A percentile compares a stretch with the other conserved stretches of the same genome.
phyloP scores from a whole-genome alignment of 2,113 vertebrate species.

The Macheiramphus alcinus region DNA sequence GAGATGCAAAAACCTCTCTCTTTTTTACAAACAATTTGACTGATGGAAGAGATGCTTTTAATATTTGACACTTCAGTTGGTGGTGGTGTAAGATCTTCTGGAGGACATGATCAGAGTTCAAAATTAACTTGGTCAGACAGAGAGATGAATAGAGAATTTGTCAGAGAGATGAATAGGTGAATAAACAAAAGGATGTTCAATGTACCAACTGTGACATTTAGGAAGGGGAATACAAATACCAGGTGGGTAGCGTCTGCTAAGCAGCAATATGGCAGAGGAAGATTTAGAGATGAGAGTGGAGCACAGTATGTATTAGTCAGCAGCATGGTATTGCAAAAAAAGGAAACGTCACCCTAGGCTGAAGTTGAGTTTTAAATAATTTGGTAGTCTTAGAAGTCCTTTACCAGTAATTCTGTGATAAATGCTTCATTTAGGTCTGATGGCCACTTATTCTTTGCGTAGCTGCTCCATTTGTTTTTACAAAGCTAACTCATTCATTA shows the following conservation, averaged over 20 bases:
- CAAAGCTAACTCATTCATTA: neutral
- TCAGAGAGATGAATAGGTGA: neutral
- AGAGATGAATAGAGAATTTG: neutral
- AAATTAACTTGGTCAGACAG: neutral
- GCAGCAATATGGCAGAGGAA: neutral
- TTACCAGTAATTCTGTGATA: neutral
- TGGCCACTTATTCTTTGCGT: neutral
- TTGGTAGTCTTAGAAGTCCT: neutral
- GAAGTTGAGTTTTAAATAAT: neutral
- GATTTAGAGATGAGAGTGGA: neutral
- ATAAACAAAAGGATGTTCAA: neutral
- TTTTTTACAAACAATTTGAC: neutral
- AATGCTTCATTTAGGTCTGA: neutral
- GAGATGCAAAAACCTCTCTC: neutral
- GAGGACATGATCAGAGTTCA: neutral
- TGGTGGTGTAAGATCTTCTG: neutral
- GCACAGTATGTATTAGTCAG: neutral
- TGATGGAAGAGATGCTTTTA: neutral
- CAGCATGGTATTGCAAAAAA: neutral
- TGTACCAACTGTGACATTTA: neutral
- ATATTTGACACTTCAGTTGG: neutral
- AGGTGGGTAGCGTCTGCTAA: neutral
- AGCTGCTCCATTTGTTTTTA: constrained; percentile 9
- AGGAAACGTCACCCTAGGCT: neutral
- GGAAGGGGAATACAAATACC: neutral